Evolutionary conservation across 2,113 vertebrate genomes (phyloP).

Genomic region (Hylia prasina): DNA sequence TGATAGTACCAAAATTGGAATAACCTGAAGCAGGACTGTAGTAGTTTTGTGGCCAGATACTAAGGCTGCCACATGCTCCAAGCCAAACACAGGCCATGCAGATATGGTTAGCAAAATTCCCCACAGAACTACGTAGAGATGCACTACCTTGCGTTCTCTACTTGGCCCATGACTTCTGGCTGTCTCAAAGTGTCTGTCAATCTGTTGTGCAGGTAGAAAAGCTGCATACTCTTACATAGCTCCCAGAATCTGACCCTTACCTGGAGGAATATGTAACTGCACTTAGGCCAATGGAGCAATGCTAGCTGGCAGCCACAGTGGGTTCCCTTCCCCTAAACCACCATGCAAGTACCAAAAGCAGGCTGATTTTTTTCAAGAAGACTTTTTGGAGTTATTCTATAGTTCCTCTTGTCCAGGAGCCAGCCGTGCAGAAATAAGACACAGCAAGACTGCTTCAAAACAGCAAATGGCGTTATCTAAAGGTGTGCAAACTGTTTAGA

Average conservation of each 20-base stretch:
- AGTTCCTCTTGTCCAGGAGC: neutral
- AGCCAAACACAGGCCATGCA: neutral
- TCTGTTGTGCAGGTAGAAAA: neutral
- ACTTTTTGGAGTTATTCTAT: neutral
- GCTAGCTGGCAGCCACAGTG: neutral
- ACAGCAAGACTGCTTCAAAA: neutral
- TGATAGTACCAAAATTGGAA: neutral
- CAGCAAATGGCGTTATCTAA: neutral
- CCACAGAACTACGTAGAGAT: neutral
- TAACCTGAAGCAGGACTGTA: neutral
- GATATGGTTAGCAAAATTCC: neutral
- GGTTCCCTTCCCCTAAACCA: neutral
- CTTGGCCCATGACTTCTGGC: neutral
- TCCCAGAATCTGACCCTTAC: neutral
- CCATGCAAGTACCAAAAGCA: neutral
- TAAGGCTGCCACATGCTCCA: neutral
- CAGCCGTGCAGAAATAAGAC: neutral
- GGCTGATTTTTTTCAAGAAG: neutral
- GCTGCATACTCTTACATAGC: neutral
- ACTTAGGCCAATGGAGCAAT: neutral
- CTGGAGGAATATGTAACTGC: fast-evolving
- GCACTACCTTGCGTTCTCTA: neutral
- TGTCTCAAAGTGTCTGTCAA: neutral
- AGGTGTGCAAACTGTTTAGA: neutral
- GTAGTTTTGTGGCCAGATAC: neutral